Conservation (phyloP, 2,797 vertebrate species). For the Eremophila alpestris region DNA sequence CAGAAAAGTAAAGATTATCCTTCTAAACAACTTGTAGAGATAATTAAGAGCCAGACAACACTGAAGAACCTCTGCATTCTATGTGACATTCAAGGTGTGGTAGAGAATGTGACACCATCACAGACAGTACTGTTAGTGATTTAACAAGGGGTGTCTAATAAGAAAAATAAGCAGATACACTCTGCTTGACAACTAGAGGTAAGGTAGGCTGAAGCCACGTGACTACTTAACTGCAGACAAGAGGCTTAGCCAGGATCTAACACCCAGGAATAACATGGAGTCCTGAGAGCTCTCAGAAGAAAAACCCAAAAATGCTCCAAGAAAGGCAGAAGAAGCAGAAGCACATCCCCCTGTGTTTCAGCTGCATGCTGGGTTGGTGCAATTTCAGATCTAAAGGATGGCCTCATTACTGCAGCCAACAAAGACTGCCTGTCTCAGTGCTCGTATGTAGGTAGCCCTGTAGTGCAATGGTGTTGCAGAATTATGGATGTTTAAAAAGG, state of each 20-base stretch:
- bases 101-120: neutral
- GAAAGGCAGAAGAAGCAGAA: neutral
- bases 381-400: neutral
- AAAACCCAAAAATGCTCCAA: neutral
- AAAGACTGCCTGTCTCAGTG: neutral
- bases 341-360: neutral
- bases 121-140: neutral
- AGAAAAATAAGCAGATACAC: neutral
- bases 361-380: neutral
- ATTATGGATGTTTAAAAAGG: neutral
- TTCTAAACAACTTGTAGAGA: neutral
- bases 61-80: neutral
- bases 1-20: neutral
- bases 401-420: neutral
- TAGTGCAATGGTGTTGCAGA: neutral
- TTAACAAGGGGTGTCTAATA: neutral
- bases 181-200: neutral
- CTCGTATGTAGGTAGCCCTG: accelerated
- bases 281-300: neutral
- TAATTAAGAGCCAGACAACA: neutral
- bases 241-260: neutral
- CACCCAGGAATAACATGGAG: neutral
- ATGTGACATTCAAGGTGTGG: neutral
- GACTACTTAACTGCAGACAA: neutral
- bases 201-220: neutral